Evolutionary conservation across 2,113 vertebrate genomes (phyloP).

Genomic region (Nothocercus julius): DNA sequence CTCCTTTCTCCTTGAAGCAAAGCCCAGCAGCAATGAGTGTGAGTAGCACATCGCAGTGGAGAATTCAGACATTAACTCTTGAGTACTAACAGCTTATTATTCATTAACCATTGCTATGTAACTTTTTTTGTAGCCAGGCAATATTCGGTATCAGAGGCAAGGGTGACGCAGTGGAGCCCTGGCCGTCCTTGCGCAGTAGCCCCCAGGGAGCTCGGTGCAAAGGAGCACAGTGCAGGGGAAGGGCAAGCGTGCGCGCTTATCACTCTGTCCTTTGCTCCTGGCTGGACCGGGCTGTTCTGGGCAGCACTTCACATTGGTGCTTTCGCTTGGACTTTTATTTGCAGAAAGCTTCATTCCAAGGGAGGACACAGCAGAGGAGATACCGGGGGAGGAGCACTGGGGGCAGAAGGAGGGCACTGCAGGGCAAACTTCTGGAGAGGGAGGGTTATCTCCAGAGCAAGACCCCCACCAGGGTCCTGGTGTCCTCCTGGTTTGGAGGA

Average conservation of each 20-base stretch:
- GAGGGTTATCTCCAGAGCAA: not conserved
- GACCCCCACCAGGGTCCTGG: not conserved
- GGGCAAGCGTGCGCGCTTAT: not conserved
- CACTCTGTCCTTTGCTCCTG: not conserved
- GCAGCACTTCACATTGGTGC: not conserved
- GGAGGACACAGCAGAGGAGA: fast-evolving
- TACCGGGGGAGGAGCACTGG: not conserved
- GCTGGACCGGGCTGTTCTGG: not conserved
- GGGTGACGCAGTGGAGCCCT: not conserved
- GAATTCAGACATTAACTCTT: not conserved
- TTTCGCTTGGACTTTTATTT: not conserved
- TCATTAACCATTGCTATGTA: not conserved
- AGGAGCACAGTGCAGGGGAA: fast-evolving
- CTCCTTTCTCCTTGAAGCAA: not conserved
- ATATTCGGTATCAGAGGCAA: not conserved
- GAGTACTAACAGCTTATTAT: not conserved
- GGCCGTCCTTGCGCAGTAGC: not conserved
- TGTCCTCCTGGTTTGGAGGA: not conserved
- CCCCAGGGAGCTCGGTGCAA: not conserved
- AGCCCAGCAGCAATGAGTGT: not conserved
- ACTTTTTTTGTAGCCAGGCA: not conserved
- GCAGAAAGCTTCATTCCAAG: not conserved
- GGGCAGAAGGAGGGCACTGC: not conserved
- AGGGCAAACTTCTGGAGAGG: not conserved
- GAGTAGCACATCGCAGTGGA: not conserved